Conservation (phyloP, 2,113 vertebrate genomes). For the Canis aureus region DNA sequence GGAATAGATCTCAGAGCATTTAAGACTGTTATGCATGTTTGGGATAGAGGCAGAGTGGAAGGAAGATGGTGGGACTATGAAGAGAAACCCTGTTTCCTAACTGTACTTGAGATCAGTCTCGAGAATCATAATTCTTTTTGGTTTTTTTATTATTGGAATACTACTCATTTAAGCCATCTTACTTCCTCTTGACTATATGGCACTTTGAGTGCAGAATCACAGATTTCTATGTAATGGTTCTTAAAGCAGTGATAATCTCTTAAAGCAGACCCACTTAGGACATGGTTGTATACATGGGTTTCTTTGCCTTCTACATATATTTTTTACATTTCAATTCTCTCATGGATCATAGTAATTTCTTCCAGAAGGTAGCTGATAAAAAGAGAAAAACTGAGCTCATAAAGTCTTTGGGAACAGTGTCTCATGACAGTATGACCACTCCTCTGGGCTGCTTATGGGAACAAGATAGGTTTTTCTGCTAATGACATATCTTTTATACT, state of each 20-base stretch:
- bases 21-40: neutral
- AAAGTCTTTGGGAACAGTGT: neutral
- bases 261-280: neutral
- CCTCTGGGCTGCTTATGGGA: neutral
- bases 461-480: neutral
- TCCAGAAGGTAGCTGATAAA: constrained; percentile 14
- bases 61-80: neutral
- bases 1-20: neutral
- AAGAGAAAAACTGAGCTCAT: constrained; percentile 20
- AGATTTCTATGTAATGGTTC: neutral
- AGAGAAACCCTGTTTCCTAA: neutral
- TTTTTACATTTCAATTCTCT: neutral
- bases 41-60: neutral
- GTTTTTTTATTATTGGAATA: neutral
- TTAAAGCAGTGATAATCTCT: neutral
- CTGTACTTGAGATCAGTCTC: neutral
- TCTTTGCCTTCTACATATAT: constrained; percentile 4
- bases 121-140: neutral
- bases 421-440: neutral
- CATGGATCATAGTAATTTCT: neutral
- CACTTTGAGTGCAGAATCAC: neutral
- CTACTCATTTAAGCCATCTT: neutral
- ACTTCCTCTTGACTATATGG: neutral
- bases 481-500: neutral
- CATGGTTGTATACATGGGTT: neutral